phyloP scores from a whole-genome alignment of 2,888 invertebrate species.

The Yponomeuta plumbellus region DNA sequence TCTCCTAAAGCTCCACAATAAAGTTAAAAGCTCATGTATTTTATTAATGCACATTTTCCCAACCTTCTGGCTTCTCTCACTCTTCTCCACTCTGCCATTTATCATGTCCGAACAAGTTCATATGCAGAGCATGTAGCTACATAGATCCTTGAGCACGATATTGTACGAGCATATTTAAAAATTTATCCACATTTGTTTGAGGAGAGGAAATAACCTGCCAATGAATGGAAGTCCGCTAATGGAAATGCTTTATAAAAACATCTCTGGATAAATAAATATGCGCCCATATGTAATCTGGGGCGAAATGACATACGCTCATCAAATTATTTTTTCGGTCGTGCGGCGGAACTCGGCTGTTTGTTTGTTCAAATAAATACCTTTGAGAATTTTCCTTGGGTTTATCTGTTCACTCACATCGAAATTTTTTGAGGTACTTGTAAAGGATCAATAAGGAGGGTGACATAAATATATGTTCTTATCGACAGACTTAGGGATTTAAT shows the following conservation, averaged over 20 bases:
- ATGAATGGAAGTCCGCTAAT: neutral
- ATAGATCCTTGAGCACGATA: neutral
- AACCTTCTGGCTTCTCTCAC: neutral
- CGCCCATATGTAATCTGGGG: neutral
- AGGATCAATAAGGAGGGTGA: too few relatives aligned
- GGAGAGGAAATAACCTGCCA: constrained; percentile 2
- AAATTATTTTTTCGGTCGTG: neutral
- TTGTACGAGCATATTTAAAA: neutral
- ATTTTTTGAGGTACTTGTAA: too few relatives aligned
- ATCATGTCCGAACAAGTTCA: neutral
- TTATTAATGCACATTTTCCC: constrained; percentile 1
- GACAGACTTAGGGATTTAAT: too few relatives aligned
- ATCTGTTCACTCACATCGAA: neutral
- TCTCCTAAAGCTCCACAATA: neutral
- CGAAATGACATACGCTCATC: neutral
- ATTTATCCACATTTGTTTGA: neutral
- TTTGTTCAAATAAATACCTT: neutral
- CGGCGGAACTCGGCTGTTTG: neutral
- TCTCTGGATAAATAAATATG: neutral
- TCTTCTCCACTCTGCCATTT: neutral
- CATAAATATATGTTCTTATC: too few relatives aligned
- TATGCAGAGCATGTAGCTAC: neutral
- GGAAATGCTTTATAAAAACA: constrained; percentile 1
- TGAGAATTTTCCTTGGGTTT: neutral
- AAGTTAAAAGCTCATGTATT: neutral